Evolutionary conservation across 2,888 invertebrate species (phyloP).

Genomic region (Malthinus seriepunctatus): DNA sequence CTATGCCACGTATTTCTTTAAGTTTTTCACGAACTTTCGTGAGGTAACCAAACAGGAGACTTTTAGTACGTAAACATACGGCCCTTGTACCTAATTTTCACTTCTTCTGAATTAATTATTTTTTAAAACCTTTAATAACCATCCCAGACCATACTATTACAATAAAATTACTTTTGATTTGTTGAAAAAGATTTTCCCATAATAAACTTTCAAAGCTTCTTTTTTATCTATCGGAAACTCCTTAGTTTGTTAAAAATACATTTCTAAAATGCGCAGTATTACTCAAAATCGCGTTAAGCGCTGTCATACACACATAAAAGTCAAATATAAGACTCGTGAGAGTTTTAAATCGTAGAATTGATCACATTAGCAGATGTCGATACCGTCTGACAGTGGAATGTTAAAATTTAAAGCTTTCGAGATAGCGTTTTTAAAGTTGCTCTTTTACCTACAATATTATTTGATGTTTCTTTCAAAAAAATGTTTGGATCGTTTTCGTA

Average conservation of each 20-base stretch:
- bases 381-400: conserved; percentile 20
- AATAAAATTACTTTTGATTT: too few species aligned
- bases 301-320: conserved; percentile 16
- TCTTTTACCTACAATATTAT: not conserved
- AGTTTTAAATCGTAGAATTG: conserved; percentile 41
- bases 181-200: too few species aligned
- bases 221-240: not conserved
- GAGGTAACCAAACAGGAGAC: too few species aligned
- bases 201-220: not conserved
- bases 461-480: too few species aligned
- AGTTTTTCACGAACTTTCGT: too few species aligned
- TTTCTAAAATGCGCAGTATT: not conserved
- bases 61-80: too few species aligned
- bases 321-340: conserved; percentile 33
- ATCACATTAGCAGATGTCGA: conserved; percentile 43
- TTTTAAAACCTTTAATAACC: too few species aligned
- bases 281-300: conserved; percentile 18
- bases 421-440: not conserved
- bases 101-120: too few species aligned
- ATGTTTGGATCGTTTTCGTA: too few species aligned
- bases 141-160: too few species aligned
- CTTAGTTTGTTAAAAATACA: conserved; percentile 1
- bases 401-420: conserved; percentile 3
- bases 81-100: too few species aligned
- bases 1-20: too few species aligned